Evolutionary conservation across 2,113 vertebrate genomes (phyloP).

Genomic region (Lota lota): DNA sequence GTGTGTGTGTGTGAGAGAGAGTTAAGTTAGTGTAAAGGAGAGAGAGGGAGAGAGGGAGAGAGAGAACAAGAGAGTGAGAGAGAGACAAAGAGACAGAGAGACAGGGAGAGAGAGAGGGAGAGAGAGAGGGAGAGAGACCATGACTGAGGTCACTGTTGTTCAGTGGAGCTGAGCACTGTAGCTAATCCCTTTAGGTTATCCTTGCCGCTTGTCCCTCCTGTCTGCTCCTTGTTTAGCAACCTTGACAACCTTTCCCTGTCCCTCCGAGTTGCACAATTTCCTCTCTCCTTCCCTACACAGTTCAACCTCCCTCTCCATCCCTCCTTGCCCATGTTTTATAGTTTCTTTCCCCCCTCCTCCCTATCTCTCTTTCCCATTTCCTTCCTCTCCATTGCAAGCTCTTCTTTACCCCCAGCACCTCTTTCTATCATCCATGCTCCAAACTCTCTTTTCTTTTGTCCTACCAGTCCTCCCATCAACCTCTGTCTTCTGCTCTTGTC

Average conservation of each 20-base stretch:
- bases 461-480: not conserved
- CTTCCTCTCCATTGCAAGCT: not conserved
- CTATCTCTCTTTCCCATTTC: not conserved
- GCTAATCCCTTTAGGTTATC: slow-evolving; percentile 65
- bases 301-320: no score
- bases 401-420: not conserved
- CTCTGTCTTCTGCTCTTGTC: slow-evolving; percentile 12
- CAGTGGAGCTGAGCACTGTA: slow-evolving; percentile 38
- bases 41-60: slow-evolving; percentile 38
- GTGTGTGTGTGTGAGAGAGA: slow-evolving; percentile 1
- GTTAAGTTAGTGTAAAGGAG: not conserved
- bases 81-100: not conserved
- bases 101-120: not conserved
- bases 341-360: no score
- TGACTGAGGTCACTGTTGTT: slow-evolving; percentile 69
- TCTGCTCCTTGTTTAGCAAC: slow-evolving; percentile 49
- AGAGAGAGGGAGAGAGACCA: slow-evolving; percentile 47
- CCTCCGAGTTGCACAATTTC: slow-evolving; percentile 4
- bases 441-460: slow-evolving; percentile 1
- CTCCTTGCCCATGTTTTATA: no score
- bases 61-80: not conserved
- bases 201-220: slow-evolving; percentile 46
- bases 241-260: slow-evolving; percentile 48
- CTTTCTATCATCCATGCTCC: not conserved
- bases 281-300: not conserved